Percentiles rank a stretch among this genome's conserved stretches.
phyloP scores from a whole-genome alignment of 2,113 vertebrate species.

The Microcebus jonahi region DNA sequence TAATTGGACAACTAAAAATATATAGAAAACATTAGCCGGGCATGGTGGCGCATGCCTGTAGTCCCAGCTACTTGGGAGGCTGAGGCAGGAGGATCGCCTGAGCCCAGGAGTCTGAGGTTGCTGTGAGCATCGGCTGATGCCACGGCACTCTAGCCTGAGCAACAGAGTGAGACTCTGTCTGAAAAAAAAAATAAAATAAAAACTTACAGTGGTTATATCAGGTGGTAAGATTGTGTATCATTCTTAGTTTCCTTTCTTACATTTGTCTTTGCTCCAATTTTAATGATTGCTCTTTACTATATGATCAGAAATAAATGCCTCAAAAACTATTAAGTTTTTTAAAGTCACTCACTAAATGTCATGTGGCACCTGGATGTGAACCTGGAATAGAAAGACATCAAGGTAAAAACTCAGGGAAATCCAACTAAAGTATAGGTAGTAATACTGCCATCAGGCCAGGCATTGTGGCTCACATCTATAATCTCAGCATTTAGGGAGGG shows the following conservation, averaged over 20 bases:
- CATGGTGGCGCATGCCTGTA: too few species aligned
- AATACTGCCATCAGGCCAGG: neutral
- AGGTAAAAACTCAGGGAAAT: neutral
- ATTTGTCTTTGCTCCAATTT: neutral
- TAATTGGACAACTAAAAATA: too few species aligned
- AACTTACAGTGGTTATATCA: neutral
- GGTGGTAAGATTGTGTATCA: neutral
- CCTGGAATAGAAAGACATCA: neutral
- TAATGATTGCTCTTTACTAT: neutral
- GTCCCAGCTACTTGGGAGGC: too few species aligned
- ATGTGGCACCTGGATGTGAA: neutral
- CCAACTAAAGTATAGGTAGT: neutral
- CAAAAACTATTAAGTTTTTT: neutral
- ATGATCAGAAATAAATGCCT: constrained; percentile 21
- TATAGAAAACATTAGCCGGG: too few species aligned
- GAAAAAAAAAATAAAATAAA: neutral
- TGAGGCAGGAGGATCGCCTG: too few species aligned
- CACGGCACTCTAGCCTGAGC: too few species aligned
- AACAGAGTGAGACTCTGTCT: too few species aligned
- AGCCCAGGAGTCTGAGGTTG: too few species aligned
- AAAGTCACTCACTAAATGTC: neutral
- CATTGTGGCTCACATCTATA: too few species aligned
- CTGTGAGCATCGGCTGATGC: too few species aligned
- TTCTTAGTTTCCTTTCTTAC: neutral
- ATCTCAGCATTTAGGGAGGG: too few species aligned